Base-by-base conservation (phyloP, 2,113 vertebrate genomes). In the Nannospalax galili region DNA sequence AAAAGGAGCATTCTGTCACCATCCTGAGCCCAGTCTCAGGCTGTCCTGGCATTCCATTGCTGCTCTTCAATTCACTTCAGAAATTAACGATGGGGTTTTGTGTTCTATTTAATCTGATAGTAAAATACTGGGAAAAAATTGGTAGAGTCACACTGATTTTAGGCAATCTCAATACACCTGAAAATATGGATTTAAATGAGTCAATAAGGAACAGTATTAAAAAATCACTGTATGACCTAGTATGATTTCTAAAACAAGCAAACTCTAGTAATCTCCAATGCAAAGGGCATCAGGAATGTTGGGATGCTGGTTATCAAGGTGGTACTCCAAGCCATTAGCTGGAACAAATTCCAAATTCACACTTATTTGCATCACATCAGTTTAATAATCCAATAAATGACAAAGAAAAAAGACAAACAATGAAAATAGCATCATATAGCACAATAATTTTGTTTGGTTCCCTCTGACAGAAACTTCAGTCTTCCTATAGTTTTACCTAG, bases 351-450 rank as follows among this genome's bases (percentile, higher is more conserved):
- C 91, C 96, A 95, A 93, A 88, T 30, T 86, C 88, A 81, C 75
- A 90, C 92, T 84, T 95, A 90, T 52, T 52, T 94, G 65, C 65
- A 98, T 99, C 98, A 99, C 98, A 98, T 98, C 86, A 98, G 95
- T 98, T 99, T 99, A 98, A 99, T 99, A 97, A 99, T 98, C 99
- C 99, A 99, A 96, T 99, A 99, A 96, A 99, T 99, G 89, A 99
- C 98, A 92, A 99, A 99, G n/a, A n/a, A n/a, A n/a, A 97, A 99
- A 99, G 32, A 99, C 99, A 84, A 99, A 99, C 6, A 99, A 89
- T 37, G 99, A 98, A 95, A 99, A 99, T 20, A 99, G 98, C 97
- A 99, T 98, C 99, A 99, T 99, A 97, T 99, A 99, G 98, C 99
- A 99, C 78, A 99, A 96, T 3, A 99, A 97, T 95, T 99, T 99